These are phyloP conservation scores for Habropoda laboriosa DNA, from an alignment of 1,140 invertebrate genomes.

Conservation along the genomic window DNA sequence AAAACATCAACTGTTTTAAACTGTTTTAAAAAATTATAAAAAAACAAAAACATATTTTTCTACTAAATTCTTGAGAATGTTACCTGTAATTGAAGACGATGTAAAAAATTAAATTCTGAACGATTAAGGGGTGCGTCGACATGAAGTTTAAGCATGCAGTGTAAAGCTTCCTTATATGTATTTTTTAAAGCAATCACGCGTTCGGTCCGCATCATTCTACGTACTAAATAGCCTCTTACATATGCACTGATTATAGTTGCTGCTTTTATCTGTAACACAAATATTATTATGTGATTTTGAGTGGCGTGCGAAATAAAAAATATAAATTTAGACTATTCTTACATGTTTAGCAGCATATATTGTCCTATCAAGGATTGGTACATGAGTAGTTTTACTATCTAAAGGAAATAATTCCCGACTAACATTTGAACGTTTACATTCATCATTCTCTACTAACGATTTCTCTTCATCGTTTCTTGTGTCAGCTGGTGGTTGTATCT, in stretches of 20 bases:
- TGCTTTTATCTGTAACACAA: conserved; percentile 82
- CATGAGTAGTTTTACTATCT: conserved; percentile 68
- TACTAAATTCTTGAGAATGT: conserved; percentile 28
- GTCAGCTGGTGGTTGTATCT: neutral
- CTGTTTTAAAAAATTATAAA: neutral
- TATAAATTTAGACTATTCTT: conserved; percentile 51
- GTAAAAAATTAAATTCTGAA: conserved; percentile 79
- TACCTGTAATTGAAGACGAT: conserved; percentile 79
- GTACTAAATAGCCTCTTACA: conserved; percentile 90
- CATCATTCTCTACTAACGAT: neutral
- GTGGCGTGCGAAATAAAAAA: conserved; percentile 8
- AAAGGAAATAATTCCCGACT: conserved; percentile 75
- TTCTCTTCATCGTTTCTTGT: neutral
- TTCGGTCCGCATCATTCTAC: conserved; percentile 90
- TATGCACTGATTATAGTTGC: conserved; percentile 87
- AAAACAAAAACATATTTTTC: neutral
- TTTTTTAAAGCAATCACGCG: conserved; percentile 90
- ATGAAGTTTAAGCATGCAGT: conserved; percentile 89
- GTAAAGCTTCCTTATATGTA: conserved; percentile 89
- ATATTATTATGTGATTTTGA: conserved; percentile 11
- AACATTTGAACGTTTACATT: conserved; percentile 64
- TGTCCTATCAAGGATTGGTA: conserved; percentile 66
- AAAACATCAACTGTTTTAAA: too few species aligned
- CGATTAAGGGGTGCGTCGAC: conserved; percentile 83
- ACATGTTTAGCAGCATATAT: conserved; percentile 74